A percentile compares a stretch with the other conserved stretches of the same genome.
Evolutionary conservation across 1,140 invertebrate genomes (phyloP).

Genomic region (Centruroides vittatus): DNA sequence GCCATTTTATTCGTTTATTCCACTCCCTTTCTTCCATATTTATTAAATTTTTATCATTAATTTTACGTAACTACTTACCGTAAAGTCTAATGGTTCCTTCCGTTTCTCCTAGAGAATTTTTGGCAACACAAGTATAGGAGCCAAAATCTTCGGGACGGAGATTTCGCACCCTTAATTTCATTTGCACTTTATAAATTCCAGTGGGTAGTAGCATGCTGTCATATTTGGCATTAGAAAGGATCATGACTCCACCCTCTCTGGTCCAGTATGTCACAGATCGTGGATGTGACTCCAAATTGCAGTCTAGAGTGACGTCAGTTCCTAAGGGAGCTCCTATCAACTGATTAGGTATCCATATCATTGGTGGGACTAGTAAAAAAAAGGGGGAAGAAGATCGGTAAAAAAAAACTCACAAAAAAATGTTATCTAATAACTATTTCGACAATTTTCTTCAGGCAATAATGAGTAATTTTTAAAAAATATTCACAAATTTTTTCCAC

Average conservation of each 20-base stretch:
- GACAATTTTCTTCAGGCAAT: no score
- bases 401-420: no score
- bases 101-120: slow-evolving; percentile 82
- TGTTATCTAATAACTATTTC: no score
- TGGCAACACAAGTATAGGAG: slow-evolving; percentile 74
- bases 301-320: slow-evolving; percentile 30
- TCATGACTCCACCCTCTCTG: slow-evolving; percentile 9
- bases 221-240: slow-evolving; percentile 8
- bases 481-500: no score
- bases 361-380: slow-evolving; percentile 26
- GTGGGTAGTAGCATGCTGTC: slow-evolving; percentile 1
- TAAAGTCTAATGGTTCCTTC: slow-evolving; percentile 80
- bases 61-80: slow-evolving; percentile 43
- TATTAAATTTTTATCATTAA: not conserved
- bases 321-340: slow-evolving; percentile 30
- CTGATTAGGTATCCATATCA: slow-evolving; percentile 35
- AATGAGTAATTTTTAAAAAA: no score
- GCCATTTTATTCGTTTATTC: not conserved
- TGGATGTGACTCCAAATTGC: slow-evolving; percentile 27
- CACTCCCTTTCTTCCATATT: not conserved
- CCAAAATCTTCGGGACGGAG: slow-evolving; percentile 51
- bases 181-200: slow-evolving; percentile 17
- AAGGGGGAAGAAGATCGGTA: no score
- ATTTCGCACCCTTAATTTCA: slow-evolving; percentile 16
- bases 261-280: slow-evolving; percentile 21